Percentiles rank a stretch among this genome's conserved stretches.
Conservation (phyloP, 2,113 vertebrate genomes). For the Oreotrochilus melanogaster region DNA sequence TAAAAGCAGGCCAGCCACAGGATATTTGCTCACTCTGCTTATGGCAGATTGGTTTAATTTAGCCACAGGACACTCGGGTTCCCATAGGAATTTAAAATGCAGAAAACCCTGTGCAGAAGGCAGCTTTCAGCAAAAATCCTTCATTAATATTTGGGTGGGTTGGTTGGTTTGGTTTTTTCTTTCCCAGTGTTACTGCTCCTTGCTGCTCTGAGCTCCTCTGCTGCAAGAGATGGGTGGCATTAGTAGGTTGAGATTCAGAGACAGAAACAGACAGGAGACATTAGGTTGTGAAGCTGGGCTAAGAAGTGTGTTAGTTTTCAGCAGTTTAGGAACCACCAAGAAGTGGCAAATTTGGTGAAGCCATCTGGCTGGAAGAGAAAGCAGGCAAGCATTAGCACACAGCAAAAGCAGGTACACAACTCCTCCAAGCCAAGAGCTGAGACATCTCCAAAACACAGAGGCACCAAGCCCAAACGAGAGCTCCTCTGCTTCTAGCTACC, state of each 20-base stretch:
- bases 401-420: not conserved
- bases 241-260: not conserved
- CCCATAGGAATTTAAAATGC: not conserved
- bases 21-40: not conserved
- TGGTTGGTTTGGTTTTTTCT: not conserved
- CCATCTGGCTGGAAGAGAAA: slow-evolving; percentile 23
- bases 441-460: not conserved
- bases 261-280: not conserved
- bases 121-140: not conserved
- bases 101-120: not conserved
- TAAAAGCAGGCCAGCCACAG: not conserved
- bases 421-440: not conserved
- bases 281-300: not conserved
- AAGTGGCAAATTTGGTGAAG: not conserved
- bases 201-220: not conserved
- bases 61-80: not conserved
- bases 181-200: not conserved
- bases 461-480: not conserved
- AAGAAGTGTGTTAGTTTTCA: not conserved
- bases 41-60: not conserved
- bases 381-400: not conserved
- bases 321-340: not conserved
- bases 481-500: slow-evolving; percentile 11
- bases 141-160: not conserved
- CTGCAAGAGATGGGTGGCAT: not conserved